Base-by-base conservation (phyloP, 2,888 invertebrate genomes). In the Pristionchus japonicus region DNA sequence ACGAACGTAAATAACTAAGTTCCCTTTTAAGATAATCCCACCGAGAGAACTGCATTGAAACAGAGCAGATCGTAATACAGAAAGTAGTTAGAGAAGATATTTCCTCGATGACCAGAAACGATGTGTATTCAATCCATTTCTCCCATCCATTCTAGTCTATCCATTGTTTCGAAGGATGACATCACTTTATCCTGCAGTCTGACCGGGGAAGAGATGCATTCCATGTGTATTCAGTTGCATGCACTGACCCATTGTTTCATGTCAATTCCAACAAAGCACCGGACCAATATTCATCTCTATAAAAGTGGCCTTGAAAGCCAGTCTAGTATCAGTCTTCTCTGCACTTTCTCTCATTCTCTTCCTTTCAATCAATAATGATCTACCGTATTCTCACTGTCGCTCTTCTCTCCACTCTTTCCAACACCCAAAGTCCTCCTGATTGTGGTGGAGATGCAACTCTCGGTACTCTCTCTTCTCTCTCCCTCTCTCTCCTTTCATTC, bases 391-490 rank as follows among this genome's bases (percentile, higher is more conserved):
- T 77, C 43, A 9, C n/a, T 4, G 27, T 77, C n/a, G n/a, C 27
- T 47, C 77, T 77, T 47, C 77, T 77, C 77, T 77, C 47, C 23
- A 27, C 77, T 77, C 70, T 77, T 27, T 43, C 43, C 43, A 43
- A 77, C 13, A 20, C 77, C 27, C 77, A 77, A 27, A 17, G 43
- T 43, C 77, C 77, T 47, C 77, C 77, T 47, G 77, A 43, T 47
- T 77, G 77, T 47, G 77, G 47, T 47, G 77, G 77, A 40, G 34
- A 77, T 47, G 77, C 77, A 11, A 20, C 70, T 70, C 70, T 70
- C 7, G 70, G 70, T 70, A 70, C 20, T 37, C n/a, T 23, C 27
- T 27, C 27, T 47, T 13, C 9, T 27, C 77, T n/a, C 43, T n/a
- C 43, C 15, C 20, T n/a, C n/a, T n/a, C n/a, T n/a, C n/a, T n/a